Base-by-base conservation (phyloP, 1,140 invertebrate species). In the Zophobas atratus region DNA sequence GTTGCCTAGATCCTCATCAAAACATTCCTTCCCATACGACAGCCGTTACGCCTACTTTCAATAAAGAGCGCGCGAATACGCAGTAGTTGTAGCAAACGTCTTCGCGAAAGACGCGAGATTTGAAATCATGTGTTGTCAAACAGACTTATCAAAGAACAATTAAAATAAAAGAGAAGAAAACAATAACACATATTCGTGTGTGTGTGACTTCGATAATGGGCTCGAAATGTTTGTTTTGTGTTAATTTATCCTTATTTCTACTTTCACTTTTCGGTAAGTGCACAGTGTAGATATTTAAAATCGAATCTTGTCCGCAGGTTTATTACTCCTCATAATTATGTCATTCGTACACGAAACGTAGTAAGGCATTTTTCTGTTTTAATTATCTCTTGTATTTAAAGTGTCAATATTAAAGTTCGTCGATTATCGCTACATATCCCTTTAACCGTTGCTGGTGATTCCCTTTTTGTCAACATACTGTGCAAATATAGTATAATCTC, bases 191-290 rank as follows among this genome's bases (percentile, higher is more conserved):
- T 34, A 20, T 55, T 35, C 35, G 35, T 55, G 33, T 34, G 32
- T 35, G 53, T 55, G 53, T 32, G 33, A 55, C 5, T 55, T 55
- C 20, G 20, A 20, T 20, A 20, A 55, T 55, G 53, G 53, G 32
- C 53, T 33, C 6, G 35, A 55, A 32, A 4, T 55, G 2, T 55
- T 5, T n/a, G 33, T 55, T 32, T 20, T 55, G 53, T 34, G 53
- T 34, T 1, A 34, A 34, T 6, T 55, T 55, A 6, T 6, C 35
- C 6, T 32, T 55, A 6, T 34, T 55, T 32, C n/a, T 34, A 55
- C 53, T 55, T 55, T 55, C 53, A 55, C 53, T 55, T 55, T 55
- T 55, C 35, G 53, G 53, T 55, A 33, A 55, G 53, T 55, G 53
- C 6, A 20, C 20, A 20, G 20, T 20, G 20, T 20, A 20, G 20